Percentiles rank a stretch among this genome's conserved stretches.
phyloP scores from a whole-genome alignment of 2,797 vertebrate species.

The Micrastur ruficollis region DNA sequence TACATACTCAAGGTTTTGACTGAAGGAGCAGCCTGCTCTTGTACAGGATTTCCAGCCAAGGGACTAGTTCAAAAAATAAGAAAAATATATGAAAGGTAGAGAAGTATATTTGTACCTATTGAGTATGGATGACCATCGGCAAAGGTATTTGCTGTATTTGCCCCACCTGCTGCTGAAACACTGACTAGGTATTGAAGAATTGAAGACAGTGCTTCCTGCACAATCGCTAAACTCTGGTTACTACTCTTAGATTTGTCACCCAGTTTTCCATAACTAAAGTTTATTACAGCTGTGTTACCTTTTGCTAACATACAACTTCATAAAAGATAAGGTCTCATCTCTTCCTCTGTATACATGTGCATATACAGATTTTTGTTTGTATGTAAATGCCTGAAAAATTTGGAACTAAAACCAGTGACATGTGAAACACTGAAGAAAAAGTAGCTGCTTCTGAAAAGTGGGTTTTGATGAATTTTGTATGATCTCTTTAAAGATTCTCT shows the following conservation, averaged over 20 bases:
- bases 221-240: background rate
- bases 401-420: constrained; percentile 49
- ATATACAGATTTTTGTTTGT: constrained; percentile 40
- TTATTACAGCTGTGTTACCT: background rate
- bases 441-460: constrained; percentile 67
- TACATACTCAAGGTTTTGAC: background rate
- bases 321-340: background rate
- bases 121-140: background rate
- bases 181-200: background rate
- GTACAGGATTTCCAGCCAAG: background rate
- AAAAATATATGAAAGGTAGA: background rate
- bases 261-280: background rate
- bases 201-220: background rate
- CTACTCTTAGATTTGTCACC: background rate
- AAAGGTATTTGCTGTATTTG: background rate
- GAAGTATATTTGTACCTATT: background rate
- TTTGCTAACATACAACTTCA: background rate
- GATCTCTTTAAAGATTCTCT: constrained; percentile 71
- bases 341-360: background rate
- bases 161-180: background rate
- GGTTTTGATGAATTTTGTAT: constrained; percentile 80
- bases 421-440: constrained; percentile 60
- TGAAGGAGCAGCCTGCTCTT: background rate
- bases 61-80: background rate
- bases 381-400: constrained; percentile 57